Conservation (phyloP, 2,113 vertebrate species). For the Nyctibius bracteatus region DNA sequence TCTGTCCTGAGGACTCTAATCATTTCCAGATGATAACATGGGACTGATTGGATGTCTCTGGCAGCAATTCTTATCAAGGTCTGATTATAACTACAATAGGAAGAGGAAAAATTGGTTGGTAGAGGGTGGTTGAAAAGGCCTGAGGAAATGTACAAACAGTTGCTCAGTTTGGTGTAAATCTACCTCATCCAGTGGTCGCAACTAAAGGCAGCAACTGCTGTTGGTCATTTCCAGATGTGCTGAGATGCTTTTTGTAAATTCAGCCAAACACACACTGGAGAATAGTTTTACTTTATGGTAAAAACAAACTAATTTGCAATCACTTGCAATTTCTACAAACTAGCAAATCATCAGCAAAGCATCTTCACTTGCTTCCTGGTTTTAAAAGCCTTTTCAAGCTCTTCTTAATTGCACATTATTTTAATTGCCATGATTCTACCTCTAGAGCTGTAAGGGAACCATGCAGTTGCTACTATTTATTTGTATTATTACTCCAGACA, state of each 20-base stretch:
- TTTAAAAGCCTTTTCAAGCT: slow-evolving; percentile 38
- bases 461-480: not conserved
- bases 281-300: not conserved
- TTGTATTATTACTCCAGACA: not conserved
- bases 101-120: slow-evolving; percentile 18
- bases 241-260: not conserved
- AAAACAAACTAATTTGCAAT: slow-evolving; percentile 9
- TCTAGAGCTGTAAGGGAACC: not conserved
- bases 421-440: not conserved
- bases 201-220: not conserved
- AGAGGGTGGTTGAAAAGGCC: not conserved
- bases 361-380: slow-evolving; percentile 15
- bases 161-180: not conserved
- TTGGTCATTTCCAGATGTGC: not conserved
- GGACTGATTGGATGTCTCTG: slow-evolving; percentile 58
- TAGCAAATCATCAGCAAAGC: not conserved
- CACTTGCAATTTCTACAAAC: not conserved
- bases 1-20: slow-evolving; percentile 79
- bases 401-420: slow-evolving; percentile 9
- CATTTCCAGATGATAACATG: slow-evolving; percentile 79
- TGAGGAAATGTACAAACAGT: not conserved
- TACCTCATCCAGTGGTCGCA: not conserved
- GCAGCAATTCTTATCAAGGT: slow-evolving; percentile 43
- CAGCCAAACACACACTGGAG: not conserved
- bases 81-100: slow-evolving; percentile 24